These are phyloP conservation scores for Meganola albula DNA, from an alignment of 2,888 invertebrate species.

Conservation along the genomic window DNA sequence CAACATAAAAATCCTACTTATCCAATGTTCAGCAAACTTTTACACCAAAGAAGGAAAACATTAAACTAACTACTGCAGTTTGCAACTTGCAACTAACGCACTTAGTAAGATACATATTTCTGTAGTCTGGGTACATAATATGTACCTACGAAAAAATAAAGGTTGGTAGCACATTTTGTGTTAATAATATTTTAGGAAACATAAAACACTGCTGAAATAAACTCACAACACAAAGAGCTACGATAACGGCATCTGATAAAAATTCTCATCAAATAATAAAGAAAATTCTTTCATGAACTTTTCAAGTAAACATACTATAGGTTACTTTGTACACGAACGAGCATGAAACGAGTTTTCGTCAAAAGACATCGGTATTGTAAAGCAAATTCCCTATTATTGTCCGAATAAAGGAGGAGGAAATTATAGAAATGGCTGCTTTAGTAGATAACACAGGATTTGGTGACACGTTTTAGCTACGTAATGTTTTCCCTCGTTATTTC, in stretches of 20 bases:
- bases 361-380: constrained; percentile 31
- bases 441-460: constrained; percentile 15
- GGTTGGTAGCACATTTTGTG: no score
- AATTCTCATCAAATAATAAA: constrained; percentile 12
- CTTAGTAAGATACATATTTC: no score
- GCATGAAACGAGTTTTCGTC: constrained; percentile 32
- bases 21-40: constrained; percentile 3
- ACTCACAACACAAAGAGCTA: no score
- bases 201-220: no score
- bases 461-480: constrained; percentile 9
- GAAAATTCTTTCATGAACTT: constrained; percentile 19
- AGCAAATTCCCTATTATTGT: constrained; percentile 25
- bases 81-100: constrained; percentile 12
- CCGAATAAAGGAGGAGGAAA: constrained; percentile 23
- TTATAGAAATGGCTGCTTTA: constrained; percentile 12
- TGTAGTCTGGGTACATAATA: neutral
- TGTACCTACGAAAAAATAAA: no score
- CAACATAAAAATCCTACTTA: constrained; percentile 6
- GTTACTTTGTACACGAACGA: constrained; percentile 22
- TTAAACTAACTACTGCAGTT: constrained; percentile 16
- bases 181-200: neutral
- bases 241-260: no score
- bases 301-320: constrained; percentile 13
- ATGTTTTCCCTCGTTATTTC: constrained; percentile 6
- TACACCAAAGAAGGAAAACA: constrained; percentile 10